Evolutionary conservation across 2,888 invertebrate species (phyloP).

Genomic region (Hirtodrosophila trivittata): DNA sequence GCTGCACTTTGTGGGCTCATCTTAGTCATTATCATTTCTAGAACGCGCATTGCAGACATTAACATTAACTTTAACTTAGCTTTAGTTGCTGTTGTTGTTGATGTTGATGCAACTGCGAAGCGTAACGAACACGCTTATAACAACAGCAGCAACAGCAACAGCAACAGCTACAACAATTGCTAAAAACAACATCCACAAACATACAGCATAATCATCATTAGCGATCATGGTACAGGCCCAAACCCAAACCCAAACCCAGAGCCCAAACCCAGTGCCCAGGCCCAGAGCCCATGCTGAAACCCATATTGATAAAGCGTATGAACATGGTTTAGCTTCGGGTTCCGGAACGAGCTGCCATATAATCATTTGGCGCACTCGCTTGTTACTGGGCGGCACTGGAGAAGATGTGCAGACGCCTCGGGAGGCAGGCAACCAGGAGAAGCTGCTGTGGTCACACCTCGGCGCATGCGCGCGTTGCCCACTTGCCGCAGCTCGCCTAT

Average conservation of each 20-base stretch:
- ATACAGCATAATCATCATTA: slow-evolving; percentile 69
- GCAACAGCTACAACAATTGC: slow-evolving; percentile 43
- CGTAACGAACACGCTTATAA: slow-evolving; percentile 77
- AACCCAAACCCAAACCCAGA: slow-evolving; percentile 5
- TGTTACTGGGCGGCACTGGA: slow-evolving; percentile 39
- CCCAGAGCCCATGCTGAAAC: not conserved
- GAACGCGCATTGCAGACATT: slow-evolving; percentile 67
- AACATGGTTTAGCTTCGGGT: slow-evolving; percentile 24
- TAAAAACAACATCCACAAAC: slow-evolving; percentile 48
- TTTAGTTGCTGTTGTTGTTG: slow-evolving; percentile 34
- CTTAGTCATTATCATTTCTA: slow-evolving; percentile 73
- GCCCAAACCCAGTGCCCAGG: not conserved
- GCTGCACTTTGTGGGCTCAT: slow-evolving; percentile 57
- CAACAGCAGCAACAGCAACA: slow-evolving; percentile 40
- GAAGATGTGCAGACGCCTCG: slow-evolving; percentile 27
- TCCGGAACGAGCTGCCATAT: slow-evolving; percentile 42
- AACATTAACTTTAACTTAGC: slow-evolving; percentile 62
- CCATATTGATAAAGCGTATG: slow-evolving; percentile 51
- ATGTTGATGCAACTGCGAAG: slow-evolving; percentile 74
- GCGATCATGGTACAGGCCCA: slow-evolving; percentile 41
- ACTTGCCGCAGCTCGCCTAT: slow-evolving; percentile 30
- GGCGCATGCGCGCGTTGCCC: slow-evolving; percentile 44
- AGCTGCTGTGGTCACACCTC: slow-evolving; percentile 65
- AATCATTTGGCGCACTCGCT: slow-evolving; percentile 69
- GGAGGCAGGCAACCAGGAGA: slow-evolving; percentile 1